Evolutionary conservation across 2,797 vertebrate species (phyloP).

Genomic region (Iguana delicatissima): DNA sequence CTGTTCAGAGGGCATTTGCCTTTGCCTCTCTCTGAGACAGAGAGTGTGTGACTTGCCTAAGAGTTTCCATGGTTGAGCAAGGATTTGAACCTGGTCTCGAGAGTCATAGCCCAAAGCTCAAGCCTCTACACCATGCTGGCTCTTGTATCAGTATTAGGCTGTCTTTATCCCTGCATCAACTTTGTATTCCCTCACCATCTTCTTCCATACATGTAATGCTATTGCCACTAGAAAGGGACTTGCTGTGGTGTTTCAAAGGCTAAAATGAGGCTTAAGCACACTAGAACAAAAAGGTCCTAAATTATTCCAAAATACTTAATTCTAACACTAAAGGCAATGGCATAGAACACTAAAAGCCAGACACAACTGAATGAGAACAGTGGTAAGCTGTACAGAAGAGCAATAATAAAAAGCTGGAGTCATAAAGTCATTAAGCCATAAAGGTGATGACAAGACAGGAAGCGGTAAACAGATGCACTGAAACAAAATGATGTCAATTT

Average conservation of each 20-base stretch:
- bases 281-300: background rate
- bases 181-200: background rate
- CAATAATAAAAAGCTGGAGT: slow-evolving; percentile 65
- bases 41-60: too few relatives aligned
- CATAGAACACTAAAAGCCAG: background rate
- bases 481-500: slow-evolving; percentile 36
- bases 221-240: background rate
- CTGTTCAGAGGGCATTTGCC: too few relatives aligned
- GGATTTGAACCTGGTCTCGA: too few relatives aligned
- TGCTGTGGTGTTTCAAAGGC: background rate
- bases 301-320: background rate
- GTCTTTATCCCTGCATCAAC: background rate
- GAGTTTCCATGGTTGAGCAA: too few relatives aligned
- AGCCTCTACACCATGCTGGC: too few relatives aligned
- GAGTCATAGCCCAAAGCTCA: too few relatives aligned
- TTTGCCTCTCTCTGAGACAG: too few relatives aligned
- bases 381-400: slow-evolving; percentile 29
- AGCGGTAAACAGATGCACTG: slow-evolving; percentile 27
- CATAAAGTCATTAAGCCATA: slow-evolving; percentile 27
- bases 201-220: background rate
- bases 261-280: background rate
- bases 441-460: background rate
- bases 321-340: background rate
- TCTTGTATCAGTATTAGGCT: background rate
- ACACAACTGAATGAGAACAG: background rate